Conservation (phyloP, 2,888 invertebrate species). For the Dysmachus trigonus region DNA sequence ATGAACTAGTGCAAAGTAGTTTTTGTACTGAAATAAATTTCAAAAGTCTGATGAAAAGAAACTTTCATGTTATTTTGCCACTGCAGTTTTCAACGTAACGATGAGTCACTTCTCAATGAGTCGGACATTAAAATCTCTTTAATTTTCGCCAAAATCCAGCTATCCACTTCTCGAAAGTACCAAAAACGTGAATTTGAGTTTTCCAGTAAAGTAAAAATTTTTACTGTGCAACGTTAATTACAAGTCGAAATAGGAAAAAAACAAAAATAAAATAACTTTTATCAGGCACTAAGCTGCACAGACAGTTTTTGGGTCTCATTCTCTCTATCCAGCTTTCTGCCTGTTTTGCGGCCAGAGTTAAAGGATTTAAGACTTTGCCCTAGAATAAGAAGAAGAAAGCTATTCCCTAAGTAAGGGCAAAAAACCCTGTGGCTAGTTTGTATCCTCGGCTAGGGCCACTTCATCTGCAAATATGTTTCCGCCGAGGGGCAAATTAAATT, state of each 20-base stretch:
- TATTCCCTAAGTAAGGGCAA: neutral
- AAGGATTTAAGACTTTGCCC: neutral
- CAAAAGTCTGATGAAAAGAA: neutral
- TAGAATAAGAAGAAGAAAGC: too few relatives aligned
- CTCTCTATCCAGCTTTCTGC: neutral
- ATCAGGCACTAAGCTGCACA: neutral
- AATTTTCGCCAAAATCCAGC: neutral
- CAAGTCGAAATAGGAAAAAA: neutral
- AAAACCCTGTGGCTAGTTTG: neutral
- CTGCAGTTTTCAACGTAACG: neutral
- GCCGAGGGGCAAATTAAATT: neutral
- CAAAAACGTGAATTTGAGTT: neutral
- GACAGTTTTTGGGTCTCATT: neutral
- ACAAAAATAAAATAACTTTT: neutral
- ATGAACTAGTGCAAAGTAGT: too few relatives aligned
- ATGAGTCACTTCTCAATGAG: neutral
- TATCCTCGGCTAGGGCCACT: neutral
- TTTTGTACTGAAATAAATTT: too few relatives aligned
- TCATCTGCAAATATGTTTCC: conserved; percentile 7
- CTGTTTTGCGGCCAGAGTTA: neutral
- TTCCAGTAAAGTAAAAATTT: neutral
- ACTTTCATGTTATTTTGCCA: neutral
- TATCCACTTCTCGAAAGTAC: neutral
- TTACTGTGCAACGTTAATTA: neutral
- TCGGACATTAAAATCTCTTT: neutral